These are phyloP conservation scores for Phania funesta DNA, from an alignment of 2,888 invertebrate species.

Conservation along the genomic window DNA sequence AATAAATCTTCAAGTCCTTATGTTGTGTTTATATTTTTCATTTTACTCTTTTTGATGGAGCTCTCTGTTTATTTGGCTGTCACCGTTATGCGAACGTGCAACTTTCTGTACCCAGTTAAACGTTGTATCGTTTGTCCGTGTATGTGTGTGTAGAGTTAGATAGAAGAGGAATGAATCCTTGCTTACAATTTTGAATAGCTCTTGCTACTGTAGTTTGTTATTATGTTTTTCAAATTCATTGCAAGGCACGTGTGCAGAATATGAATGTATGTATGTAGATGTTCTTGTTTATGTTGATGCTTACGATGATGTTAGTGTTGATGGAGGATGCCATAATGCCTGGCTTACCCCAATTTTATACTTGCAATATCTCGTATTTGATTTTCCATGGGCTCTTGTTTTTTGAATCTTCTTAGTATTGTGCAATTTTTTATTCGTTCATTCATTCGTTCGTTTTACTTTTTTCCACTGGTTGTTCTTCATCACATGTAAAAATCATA, in stretches of 20 bases:
- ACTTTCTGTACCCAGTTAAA: neutral
- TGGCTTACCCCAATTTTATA: conserved; percentile 76
- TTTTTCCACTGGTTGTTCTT: conserved; percentile 27
- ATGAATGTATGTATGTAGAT: conserved; percentile 13
- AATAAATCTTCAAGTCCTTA: conserved; percentile 20
- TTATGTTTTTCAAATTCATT: conserved; percentile 47
- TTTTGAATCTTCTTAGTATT: conserved; percentile 46
- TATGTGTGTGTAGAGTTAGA: neutral
- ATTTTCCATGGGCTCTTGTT: conserved; percentile 57
- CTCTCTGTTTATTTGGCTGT: conserved; percentile 40
- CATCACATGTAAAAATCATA: conserved; percentile 19
- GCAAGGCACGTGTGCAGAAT: conserved; percentile 57
- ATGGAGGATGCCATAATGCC: conserved; percentile 60
- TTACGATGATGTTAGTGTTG: conserved; percentile 38
- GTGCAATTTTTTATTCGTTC: conserved; percentile 40
- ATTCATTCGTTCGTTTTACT: conserved; percentile 54
- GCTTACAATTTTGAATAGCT: conserved; percentile 38
- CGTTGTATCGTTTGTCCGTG: neutral
- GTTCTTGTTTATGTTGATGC: conserved; percentile 29
- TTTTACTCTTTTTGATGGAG: conserved; percentile 4
- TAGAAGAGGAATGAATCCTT: conserved; percentile 44
- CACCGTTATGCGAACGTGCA: conserved; percentile 7
- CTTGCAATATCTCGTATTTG: conserved; percentile 41
- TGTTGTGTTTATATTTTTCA: neutral
- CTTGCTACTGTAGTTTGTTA: conserved; percentile 48